A percentile compares a stretch with the other conserved stretches of the same genome.
Conservation (phyloP, 2,113 vertebrate species). For the Arvicanthis niloticus region DNA sequence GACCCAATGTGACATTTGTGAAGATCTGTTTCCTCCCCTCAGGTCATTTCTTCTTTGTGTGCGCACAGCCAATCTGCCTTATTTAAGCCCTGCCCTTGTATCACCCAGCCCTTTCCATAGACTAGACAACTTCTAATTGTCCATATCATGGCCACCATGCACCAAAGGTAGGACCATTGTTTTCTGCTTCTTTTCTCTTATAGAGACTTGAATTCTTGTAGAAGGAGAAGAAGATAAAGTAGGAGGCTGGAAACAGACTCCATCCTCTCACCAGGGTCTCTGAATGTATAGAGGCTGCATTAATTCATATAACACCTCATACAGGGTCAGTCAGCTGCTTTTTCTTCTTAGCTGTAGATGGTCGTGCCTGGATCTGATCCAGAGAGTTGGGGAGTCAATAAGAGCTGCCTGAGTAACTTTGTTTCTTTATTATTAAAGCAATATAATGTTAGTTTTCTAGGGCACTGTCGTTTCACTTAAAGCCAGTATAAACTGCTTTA, state of each 20-base stretch:
- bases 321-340: not conserved
- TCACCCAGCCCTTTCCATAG: conserved; percentile 48
- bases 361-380: conserved; percentile 57
- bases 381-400: conserved; percentile 24
- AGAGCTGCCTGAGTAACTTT: conserved; percentile 58
- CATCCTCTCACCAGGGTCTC: not conserved
- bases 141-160: conserved; percentile 72
- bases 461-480: conserved; percentile 56
- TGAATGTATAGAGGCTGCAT: not conserved
- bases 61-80: conserved; percentile 63
- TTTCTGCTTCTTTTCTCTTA: conserved; percentile 69
- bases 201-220: not conserved
- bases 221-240: not conserved
- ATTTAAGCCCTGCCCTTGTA: conserved; percentile 70
- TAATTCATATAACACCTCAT: not conserved
- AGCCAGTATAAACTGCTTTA: conserved; percentile 56
- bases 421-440: conserved; percentile 58
- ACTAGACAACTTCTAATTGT: conserved; percentile 60
- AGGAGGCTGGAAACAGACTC: not conserved
- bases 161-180: conserved; percentile 85
- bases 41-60: conserved; percentile 35
- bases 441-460: conserved; percentile 51
- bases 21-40: conserved; percentile 64
- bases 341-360: not conserved
- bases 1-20: conserved; percentile 72